Conservation (phyloP, 2,888 invertebrate genomes). For the Elmis aenea region DNA sequence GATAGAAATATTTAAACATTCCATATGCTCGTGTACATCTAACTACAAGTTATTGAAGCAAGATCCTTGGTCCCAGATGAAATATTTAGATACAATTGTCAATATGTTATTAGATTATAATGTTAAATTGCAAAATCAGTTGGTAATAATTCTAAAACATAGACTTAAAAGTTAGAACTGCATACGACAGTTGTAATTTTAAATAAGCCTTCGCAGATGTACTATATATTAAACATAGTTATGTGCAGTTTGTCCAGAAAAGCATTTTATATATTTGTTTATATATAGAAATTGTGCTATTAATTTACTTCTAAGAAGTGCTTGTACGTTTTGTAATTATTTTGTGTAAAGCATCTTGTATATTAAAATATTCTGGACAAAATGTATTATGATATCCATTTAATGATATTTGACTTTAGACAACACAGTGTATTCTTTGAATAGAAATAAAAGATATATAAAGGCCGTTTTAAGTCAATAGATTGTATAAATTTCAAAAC, state of each 20-base stretch:
- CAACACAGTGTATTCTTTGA: constrained; percentile 49
- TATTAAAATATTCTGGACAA: constrained; percentile 32
- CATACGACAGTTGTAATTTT: constrained; percentile 44
- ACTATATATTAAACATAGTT: constrained; percentile 39
- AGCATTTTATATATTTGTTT: constrained; percentile 20
- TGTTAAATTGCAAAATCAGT: constrained; percentile 32
- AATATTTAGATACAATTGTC: constrained; percentile 40
- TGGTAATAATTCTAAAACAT: constrained; percentile 44
- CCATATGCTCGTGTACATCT: constrained; percentile 36
- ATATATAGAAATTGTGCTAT: constrained; percentile 17
- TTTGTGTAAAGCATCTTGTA: constrained; percentile 32
- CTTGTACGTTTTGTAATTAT: constrained; percentile 30
- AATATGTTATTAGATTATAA: constrained; percentile 35
- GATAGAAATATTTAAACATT: constrained; percentile 38
- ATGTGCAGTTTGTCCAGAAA: constrained; percentile 42
- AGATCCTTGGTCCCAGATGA: constrained; percentile 19
- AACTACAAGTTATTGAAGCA: constrained; percentile 20
- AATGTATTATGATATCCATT: constrained; percentile 34
- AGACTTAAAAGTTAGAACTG: constrained; percentile 38
- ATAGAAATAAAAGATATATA: constrained; percentile 45
- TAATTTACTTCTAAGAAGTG: constrained; percentile 44
- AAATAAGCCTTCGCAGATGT: constrained; percentile 46
- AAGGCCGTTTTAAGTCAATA: no score
- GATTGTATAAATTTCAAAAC: no score
- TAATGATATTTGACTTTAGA: constrained; percentile 47